Evolutionary conservation across 2,888 invertebrate genomes (phyloP).

Genomic region (Bombyx huttoni): DNA sequence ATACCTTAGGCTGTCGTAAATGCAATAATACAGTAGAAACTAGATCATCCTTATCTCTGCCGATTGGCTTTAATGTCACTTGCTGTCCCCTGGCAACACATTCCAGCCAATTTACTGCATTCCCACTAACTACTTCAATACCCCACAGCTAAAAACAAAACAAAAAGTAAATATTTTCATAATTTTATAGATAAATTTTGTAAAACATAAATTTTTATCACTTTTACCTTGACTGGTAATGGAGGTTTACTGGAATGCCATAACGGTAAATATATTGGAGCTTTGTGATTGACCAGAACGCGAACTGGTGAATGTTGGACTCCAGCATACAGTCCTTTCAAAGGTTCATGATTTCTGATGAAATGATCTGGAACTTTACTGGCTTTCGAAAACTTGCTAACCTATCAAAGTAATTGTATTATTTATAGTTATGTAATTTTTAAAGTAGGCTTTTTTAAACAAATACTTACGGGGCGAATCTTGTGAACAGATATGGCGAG

Average conservation of each 20-base stretch:
- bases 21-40: conserved; percentile 57
- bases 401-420: conserved; percentile 38
- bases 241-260: conserved; percentile 65
- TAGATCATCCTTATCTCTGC: conserved; percentile 51
- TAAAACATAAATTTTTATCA: conserved; percentile 5
- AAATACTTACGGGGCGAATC: conserved; percentile 71
- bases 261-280: conserved; percentile 67
- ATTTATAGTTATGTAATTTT: conserved; percentile 46
- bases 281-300: conserved; percentile 69
- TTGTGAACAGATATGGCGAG: conserved; percentile 69
- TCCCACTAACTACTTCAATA: conserved; percentile 56
- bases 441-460: conserved; percentile 10
- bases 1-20: conserved; percentile 51
- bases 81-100: conserved; percentile 62
- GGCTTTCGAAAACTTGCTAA: conserved; percentile 75
- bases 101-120: conserved; percentile 74
- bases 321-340: conserved; percentile 62
- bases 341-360: conserved; percentile 56
- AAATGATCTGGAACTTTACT: conserved; percentile 72
- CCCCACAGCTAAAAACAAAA: conserved; percentile 56
- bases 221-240: conserved; percentile 62
- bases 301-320: conserved; percentile 66
- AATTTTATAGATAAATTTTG: conserved; percentile 9
- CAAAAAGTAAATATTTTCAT: conserved; percentile 12
- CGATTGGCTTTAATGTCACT: conserved; percentile 61